Conservation (phyloP, 2,888 invertebrate species). For the Acleris cristana region DNA sequence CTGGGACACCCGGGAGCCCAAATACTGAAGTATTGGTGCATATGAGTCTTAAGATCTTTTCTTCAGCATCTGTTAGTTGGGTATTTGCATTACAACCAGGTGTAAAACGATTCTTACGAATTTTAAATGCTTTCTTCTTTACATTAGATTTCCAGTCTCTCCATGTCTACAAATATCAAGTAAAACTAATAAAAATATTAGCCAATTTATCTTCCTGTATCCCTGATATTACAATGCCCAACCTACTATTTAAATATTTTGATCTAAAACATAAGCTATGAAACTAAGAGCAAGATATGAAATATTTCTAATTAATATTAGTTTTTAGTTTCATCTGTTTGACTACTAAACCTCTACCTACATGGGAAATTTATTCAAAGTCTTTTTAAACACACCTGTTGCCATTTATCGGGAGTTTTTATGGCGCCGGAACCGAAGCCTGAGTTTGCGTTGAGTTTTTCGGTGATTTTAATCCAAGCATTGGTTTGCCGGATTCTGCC, state of each 20-base stretch:
- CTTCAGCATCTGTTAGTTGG: slow-evolving; percentile 63
- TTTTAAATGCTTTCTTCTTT: slow-evolving; percentile 67
- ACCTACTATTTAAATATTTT: too few relatives aligned
- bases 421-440: slow-evolving; percentile 68
- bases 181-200: neutral
- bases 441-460: slow-evolving; percentile 65
- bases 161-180: slow-evolving; percentile 55
- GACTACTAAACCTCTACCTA: too few relatives aligned
- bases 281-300: too few relatives aligned
- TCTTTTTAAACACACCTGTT: slow-evolving; percentile 52
- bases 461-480: slow-evolving; percentile 67
- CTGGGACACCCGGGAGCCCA: slow-evolving; percentile 62
- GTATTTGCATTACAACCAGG: slow-evolving; percentile 57
- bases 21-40: slow-evolving; percentile 63
- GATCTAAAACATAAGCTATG: too few relatives aligned
- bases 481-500: slow-evolving; percentile 64
- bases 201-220: too few relatives aligned
- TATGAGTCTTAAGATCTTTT: slow-evolving; percentile 62
- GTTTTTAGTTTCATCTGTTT: too few relatives aligned
- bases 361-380: too few relatives aligned
- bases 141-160: slow-evolving; percentile 71
- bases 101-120: slow-evolving; percentile 62
- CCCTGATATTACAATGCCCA: too few relatives aligned
- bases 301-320: too few relatives aligned
- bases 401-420: slow-evolving; percentile 70